Conservation (phyloP, 2,113 vertebrate genomes). For the Sitta europaea region DNA sequence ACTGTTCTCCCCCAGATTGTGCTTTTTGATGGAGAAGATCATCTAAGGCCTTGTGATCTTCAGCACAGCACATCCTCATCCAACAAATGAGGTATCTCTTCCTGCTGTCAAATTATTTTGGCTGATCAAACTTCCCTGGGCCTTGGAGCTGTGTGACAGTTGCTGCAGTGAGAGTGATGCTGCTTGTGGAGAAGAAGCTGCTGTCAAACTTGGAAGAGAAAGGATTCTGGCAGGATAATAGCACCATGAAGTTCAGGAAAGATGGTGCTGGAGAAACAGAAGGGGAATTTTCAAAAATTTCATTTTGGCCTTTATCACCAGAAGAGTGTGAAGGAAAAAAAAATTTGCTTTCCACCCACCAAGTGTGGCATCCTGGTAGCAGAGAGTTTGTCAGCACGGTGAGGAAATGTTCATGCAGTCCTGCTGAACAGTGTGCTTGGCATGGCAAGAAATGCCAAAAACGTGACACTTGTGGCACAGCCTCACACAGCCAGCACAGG, state of each 20-base stretch:
- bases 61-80: background rate
- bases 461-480: background rate
- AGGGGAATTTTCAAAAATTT: background rate
- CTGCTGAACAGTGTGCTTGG: background rate
- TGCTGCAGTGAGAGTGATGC: background rate
- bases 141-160: background rate
- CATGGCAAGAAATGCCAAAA: background rate
- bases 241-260: background rate
- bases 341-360: background rate
- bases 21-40: background rate
- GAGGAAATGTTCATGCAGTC: background rate
- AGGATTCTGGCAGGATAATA: background rate
- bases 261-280: background rate
- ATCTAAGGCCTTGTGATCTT: background rate
- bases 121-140: background rate
- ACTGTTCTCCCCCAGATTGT: background rate
- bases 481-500: background rate
- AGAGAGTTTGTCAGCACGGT: background rate
- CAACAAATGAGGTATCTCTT: background rate
- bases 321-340: background rate
- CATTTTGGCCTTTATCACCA: background rate
- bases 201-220: background rate
- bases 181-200: background rate
- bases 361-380: background rate
- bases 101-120: background rate